Evolutionary conservation across 1,140 invertebrate species (phyloP), one percentile per base, ranked within the genome.

Genomic region (Anadara kagoshimensis): DNA sequence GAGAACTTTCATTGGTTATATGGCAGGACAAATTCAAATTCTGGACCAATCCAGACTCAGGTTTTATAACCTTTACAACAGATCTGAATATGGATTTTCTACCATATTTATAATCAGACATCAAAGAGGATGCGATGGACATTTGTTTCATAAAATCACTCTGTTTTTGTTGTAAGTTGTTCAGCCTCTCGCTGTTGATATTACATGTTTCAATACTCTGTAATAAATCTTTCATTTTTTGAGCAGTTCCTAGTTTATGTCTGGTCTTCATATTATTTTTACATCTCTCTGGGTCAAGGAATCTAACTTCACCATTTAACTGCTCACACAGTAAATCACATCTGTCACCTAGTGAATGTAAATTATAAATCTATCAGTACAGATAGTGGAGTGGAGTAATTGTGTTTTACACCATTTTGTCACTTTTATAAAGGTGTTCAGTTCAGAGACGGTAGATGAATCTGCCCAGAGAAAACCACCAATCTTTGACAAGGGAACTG

Each of bases 141-240:
- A 70, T 24, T 70, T 63, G 58, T 12, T 24, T 26, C 22, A 63
- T 70, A 26, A 70, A 70, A 11, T 20, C 16, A 22, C 20, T 16
- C 14, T 70, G 68, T 36, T 22, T 14, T 26, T 56, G 26, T 56
- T 70, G 47, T 45, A 26, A n/a, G 18, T 10, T 24, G 20, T 4
- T 45, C 36, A 70, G 22, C 26, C 29, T 43, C 47, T 70, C 58
- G 8, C 22, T 70, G 43, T 70, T 43, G 11, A 63, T 41, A n/a
- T 54, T 47, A 63, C 68, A 70, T 22, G 62, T 70, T 63, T 70
- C 68, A 12, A 70, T 22, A 26, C 36, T 62, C 0, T 43, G 7
- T 41, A 70, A 61, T 16, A 70, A 36, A 29, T 70, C 68, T 63
- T 63, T 70, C n/a, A 70, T 70, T 16, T 70, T 36, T 26, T 54